Evolutionary conservation across 2,888 invertebrate genomes (phyloP).

Genomic region (Nephrotoma flavescens): DNA sequence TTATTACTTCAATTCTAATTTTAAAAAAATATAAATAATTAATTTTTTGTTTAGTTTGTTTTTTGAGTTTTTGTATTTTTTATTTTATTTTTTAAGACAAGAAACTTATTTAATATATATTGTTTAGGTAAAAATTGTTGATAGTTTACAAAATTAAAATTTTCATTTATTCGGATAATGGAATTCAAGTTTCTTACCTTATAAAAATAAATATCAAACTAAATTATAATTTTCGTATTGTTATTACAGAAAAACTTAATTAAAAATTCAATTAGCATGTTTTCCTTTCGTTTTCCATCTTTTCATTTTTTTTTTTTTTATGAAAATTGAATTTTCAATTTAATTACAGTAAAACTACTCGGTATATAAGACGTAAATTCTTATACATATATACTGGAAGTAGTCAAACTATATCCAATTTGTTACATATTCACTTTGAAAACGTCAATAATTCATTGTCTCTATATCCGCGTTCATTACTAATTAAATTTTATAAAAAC

Average conservation of each 20-base stretch:
- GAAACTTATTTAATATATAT: neutral
- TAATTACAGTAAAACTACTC: neutral
- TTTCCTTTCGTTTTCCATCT: neutral
- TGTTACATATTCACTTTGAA: neutral
- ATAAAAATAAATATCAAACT: neutral
- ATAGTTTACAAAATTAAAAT: neutral
- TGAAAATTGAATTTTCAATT: neutral
- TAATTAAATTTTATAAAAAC: neutral
- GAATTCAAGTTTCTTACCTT: neutral
- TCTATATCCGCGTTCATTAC: neutral
- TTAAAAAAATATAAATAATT: neutral
- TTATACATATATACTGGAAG: neutral
- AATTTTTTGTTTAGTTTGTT: neutral
- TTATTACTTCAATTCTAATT: neutral
- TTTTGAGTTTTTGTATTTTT: neutral
- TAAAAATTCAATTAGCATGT: neutral
- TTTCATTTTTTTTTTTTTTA: neutral
- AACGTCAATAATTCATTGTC: neutral
- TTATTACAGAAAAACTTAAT: neutral
- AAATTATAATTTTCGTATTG: neutral
- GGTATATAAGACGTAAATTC: neutral
- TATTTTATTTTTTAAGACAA: neutral
- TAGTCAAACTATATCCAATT: neutral
- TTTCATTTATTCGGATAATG: neutral
- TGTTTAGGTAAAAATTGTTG: neutral